Evolutionary conservation across 2,113 vertebrate genomes (phyloP).

Genomic region (Bubo bubo): DNA sequence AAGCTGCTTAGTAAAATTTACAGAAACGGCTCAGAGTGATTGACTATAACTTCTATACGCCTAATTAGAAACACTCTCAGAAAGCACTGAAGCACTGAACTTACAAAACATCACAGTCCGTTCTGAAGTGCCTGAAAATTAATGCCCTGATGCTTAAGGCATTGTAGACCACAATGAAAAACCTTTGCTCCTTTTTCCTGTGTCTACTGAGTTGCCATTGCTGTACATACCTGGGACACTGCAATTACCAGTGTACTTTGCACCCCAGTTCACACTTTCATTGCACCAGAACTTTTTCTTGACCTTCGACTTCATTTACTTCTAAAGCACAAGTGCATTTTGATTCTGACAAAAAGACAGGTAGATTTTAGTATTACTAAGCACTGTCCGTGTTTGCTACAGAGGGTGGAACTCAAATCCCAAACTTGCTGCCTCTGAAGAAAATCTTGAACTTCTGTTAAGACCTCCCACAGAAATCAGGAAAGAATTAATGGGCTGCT

Average conservation of each 20-base stretch:
- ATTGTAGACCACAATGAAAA: neutral
- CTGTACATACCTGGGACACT: neutral
- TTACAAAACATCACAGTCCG: neutral
- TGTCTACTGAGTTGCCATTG: neutral
- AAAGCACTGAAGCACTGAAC: neutral
- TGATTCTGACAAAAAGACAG: neutral
- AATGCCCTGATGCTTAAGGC: neutral
- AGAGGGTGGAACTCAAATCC: neutral
- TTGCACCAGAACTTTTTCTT: neutral
- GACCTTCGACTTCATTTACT: neutral
- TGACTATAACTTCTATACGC: neutral
- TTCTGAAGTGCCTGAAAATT: neutral
- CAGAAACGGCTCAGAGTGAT: neutral
- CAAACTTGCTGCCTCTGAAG: neutral
- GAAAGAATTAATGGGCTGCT: constrained; percentile 61
- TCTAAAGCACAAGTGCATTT: neutral
- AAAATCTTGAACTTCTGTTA: neutral
- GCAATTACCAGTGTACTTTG: neutral
- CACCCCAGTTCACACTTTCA: neutral
- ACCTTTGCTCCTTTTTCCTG: neutral
- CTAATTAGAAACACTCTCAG: neutral
- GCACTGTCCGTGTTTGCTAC: neutral
- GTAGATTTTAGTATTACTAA: neutral
- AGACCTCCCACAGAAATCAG: constrained; percentile 52
- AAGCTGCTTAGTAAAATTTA: neutral